Evolutionary conservation across 2,797 vertebrate genomes (phyloP).

Genomic region (Rhincodon typus): DNA sequence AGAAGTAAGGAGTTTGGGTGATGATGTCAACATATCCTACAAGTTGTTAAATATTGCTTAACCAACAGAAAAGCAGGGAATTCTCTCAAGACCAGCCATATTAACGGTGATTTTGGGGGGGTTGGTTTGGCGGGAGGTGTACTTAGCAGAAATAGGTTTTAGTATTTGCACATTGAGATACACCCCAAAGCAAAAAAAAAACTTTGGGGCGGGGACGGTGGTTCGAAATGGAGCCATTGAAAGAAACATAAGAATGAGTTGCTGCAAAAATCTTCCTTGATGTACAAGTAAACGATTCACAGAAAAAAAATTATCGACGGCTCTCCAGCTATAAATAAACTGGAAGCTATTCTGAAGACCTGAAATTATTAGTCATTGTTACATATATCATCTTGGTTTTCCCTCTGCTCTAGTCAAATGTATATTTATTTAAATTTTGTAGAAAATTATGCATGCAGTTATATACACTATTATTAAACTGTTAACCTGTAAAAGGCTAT

Average conservation of each 20-base stretch:
- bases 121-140: too few species aligned
- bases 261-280: neutral
- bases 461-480: neutral
- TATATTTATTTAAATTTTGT: neutral
- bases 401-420: neutral
- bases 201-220: too few species aligned
- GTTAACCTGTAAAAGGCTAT: neutral
- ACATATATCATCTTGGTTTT: neutral
- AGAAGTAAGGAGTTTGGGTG: neutral
- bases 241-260: neutral
- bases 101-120: too few species aligned
- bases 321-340: neutral
- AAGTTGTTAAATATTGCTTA: neutral
- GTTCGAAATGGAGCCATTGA: neutral
- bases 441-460: neutral
- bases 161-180: neutral
- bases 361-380: neutral
- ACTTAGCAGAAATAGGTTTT: too few species aligned
- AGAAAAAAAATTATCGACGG: too few species aligned
- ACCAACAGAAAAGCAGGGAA: neutral
- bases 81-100: neutral
- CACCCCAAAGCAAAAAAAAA: neutral
- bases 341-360: neutral
- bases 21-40: neutral
- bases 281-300: too few species aligned